Evolutionary conservation across 2,888 invertebrate species (phyloP).

Genomic region (Syrphus vitripennis): DNA sequence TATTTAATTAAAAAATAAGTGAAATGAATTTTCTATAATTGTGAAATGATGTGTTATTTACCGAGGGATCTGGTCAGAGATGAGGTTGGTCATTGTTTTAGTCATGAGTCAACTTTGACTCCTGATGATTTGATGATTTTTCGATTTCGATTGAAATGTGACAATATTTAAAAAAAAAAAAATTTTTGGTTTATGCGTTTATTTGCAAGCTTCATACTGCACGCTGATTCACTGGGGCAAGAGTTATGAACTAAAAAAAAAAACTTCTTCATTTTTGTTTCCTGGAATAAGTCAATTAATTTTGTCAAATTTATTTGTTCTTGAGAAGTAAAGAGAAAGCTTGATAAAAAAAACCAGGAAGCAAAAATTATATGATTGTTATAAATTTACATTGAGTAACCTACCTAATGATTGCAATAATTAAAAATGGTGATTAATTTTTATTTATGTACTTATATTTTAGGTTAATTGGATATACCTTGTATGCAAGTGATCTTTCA

Average conservation of each 20-base stretch:
- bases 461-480: too few relatives aligned
- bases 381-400: too few relatives aligned
- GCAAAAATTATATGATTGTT: too few relatives aligned
- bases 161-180: background rate
- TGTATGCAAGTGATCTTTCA: too few relatives aligned
- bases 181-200: background rate
- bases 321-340: background rate
- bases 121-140: too few relatives aligned
- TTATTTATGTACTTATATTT: too few relatives aligned
- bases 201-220: background rate
- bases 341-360: background rate
- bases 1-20: background rate
- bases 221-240: background rate
- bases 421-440: too few relatives aligned
- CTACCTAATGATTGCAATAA: too few relatives aligned
- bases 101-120: conserved; percentile 5
- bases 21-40: background rate
- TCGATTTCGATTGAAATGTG: conserved; percentile 7
- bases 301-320: background rate
- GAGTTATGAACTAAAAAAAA: too few relatives aligned
- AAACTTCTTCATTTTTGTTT: background rate
- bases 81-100: background rate
- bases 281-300: background rate
- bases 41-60: background rate
- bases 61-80: background rate